Base-by-base conservation (phyloP, 1,140 invertebrate species). In the Drosophila oshimai region DNA sequence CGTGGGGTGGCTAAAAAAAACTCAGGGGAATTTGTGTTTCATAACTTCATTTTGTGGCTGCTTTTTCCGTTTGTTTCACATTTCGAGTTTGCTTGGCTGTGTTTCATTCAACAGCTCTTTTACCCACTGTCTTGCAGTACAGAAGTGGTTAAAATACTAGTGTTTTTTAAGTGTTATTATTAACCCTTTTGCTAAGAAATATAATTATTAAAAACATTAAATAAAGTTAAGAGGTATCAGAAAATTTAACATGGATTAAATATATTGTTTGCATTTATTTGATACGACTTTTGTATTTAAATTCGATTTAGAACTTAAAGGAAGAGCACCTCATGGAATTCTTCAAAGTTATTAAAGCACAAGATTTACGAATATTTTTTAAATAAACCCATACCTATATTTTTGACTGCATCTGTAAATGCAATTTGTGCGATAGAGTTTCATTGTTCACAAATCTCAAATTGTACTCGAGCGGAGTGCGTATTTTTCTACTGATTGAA, bases 341-440 rank as follows among this genome's bases (percentile, higher is more conserved):
- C n/a, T n/a, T n/a, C n/a, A n/a, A 34, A 34, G 17, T 13, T 34
- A 17, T 15, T 36, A 12, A 12, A 12, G 12, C n/a, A n/a, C 4
- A 41, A 12, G 3, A 12, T 15, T 13, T 22, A n/a, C n/a, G 6
- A n/a, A 46, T 13, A 49, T 37, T 22, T 26, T 20, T 4, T 36
- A 33, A 34, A 12, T 7, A 33, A 18, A 34, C 20, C 1, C 22
- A 12, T 34, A 31, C 20, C 7, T 22, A 33, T 39, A 39, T 28
- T n/a, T 26, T 3, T 15, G 50, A 12, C 9, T 58, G 7, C 7
- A 31, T 29, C 6, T 55, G 33, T 47, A 33, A 44, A 33, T 67
- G 46, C 20, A 24, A 13, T 53, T 44, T 15, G 49, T 44, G 64
- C 64, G 76, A 80, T 80, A 77, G 65, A 75, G 44, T 47, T 67